A percentile compares a stretch with the other conserved stretches of the same genome.
Evolutionary conservation across 2,113 vertebrate genomes (phyloP).

Genomic region (Verasper variegatus): DNA sequence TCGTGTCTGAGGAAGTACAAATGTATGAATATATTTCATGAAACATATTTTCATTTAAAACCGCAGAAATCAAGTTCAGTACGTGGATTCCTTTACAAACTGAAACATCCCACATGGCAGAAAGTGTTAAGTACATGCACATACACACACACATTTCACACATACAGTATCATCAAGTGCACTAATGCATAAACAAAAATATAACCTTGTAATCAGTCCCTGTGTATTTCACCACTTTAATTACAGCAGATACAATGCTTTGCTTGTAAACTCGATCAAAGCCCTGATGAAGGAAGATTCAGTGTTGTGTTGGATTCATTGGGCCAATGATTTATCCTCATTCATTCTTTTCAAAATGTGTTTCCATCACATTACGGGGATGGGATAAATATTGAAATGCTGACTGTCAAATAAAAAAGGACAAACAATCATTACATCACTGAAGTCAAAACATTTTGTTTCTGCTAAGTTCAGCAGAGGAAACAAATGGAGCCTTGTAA

Average conservation of each 20-base stretch:
- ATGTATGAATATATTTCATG: conserved; percentile 20
- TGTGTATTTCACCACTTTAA: conserved; percentile 21
- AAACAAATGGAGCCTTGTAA: no score
- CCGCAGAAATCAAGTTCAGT: conserved; percentile 11
- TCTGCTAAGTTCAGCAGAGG: no score
- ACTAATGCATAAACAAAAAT: conserved; percentile 9
- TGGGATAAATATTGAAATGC: no score
- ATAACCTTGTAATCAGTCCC: not conserved
- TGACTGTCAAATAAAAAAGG: no score
- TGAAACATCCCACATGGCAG: conserved; percentile 9
- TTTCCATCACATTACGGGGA: not conserved
- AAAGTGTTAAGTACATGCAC: not conserved
- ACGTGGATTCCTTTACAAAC: conserved; percentile 24
- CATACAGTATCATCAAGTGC: conserved; percentile 19
- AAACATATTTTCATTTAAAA: conserved; percentile 39
- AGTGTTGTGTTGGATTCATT: not conserved
- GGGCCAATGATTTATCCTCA: conserved; percentile 5
- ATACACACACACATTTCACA: not conserved
- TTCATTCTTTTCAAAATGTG: conserved; percentile 12
- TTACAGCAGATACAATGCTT: conserved; percentile 20
- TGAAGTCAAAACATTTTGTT: no score
- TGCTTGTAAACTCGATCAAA: not conserved
- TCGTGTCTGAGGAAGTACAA: not conserved
- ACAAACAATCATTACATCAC: no score
- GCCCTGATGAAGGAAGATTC: not conserved